Evolutionary conservation across 2,888 invertebrate genomes (phyloP).

Genomic region (Monochamus alternatus): DNA sequence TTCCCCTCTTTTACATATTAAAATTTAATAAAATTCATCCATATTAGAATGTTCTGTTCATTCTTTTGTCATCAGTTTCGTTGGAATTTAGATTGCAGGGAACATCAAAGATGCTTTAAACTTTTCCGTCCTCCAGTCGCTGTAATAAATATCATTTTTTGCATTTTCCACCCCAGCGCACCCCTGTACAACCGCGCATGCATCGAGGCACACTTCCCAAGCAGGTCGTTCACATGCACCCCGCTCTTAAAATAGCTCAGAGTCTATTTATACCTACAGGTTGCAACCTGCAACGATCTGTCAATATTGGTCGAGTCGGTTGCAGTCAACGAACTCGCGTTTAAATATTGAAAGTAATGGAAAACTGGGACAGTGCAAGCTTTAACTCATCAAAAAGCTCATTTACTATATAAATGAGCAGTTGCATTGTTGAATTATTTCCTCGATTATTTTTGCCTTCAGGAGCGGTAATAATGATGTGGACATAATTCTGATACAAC

Average conservation of each 20-base stretch:
- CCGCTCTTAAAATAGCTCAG: slow-evolving; percentile 53
- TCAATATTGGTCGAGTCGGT: slow-evolving; percentile 33
- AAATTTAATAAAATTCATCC: too few relatives aligned
- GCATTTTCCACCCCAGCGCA: slow-evolving; percentile 1
- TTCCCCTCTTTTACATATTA: too few relatives aligned
- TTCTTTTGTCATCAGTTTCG: too few relatives aligned
- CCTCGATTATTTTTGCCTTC: background rate
- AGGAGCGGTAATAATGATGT: background rate
- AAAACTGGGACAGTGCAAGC: slow-evolving; percentile 32
- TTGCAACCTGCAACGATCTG: slow-evolving; percentile 45
- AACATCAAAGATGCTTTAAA: too few relatives aligned
- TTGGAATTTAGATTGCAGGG: too few relatives aligned
- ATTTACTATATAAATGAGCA: slow-evolving; percentile 1
- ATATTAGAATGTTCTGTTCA: too few relatives aligned
- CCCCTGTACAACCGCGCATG: background rate
- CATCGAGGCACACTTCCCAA: slow-evolving; percentile 23
- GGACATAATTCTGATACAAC: background rate
- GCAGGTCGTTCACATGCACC: slow-evolving; percentile 52
- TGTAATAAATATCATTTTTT: too few relatives aligned
- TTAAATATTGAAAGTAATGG: slow-evolving; percentile 41
- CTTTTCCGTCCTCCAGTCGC: too few relatives aligned
- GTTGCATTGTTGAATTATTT: slow-evolving; percentile 10
- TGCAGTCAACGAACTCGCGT: slow-evolving; percentile 20
- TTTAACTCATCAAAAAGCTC: background rate
- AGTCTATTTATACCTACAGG: slow-evolving; percentile 49